phyloP scores from a whole-genome alignment of 2,797 vertebrate genomes.

The Neosilurus mollespiculum region DNA sequence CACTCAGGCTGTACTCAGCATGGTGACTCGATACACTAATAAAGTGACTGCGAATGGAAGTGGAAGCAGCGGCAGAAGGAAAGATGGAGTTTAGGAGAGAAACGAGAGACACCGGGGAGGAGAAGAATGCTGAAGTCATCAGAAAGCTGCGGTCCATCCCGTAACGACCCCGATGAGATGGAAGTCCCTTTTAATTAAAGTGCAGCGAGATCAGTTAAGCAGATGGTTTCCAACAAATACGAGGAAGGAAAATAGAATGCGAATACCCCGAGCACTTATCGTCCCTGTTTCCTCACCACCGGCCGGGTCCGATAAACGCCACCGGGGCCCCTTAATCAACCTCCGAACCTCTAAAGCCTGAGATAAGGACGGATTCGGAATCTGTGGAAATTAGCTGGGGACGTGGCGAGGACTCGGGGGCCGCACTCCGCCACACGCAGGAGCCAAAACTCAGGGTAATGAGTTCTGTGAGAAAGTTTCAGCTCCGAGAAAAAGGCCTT shows the following conservation, averaged over 20 bases:
- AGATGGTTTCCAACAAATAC: slow-evolving; percentile 82
- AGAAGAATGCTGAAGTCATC: slow-evolving; percentile 81
- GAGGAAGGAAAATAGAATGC: slow-evolving; percentile 78
- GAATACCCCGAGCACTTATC: slow-evolving; percentile 81
- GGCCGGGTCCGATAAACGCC: slow-evolving; percentile 80
- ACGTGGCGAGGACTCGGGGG: slow-evolving; percentile 73
- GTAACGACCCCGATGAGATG: slow-evolving; percentile 80
- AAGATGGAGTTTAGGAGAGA: neutral
- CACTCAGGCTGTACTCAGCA: slow-evolving; percentile 14
- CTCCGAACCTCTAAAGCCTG: slow-evolving; percentile 81
- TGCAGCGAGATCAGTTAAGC: slow-evolving; percentile 83
- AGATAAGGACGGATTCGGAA: slow-evolving; percentile 80
- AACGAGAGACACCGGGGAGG: slow-evolving; percentile 29
- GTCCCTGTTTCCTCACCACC: slow-evolving; percentile 73
- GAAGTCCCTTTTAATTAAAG: slow-evolving; percentile 85
- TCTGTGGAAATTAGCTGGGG: slow-evolving; percentile 82
- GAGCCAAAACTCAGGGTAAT: slow-evolving; percentile 64
- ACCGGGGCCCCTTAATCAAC: slow-evolving; percentile 80
- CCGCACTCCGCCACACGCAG: slow-evolving; percentile 40
- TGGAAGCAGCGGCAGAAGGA: slow-evolving; percentile 9
- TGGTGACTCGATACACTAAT: slow-evolving; percentile 16
- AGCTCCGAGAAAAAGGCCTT: slow-evolving; percentile 55
- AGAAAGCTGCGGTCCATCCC: slow-evolving; percentile 71
- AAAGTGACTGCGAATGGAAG: neutral
- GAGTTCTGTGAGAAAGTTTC: slow-evolving; percentile 72